Evolutionary conservation across 2,113 vertebrate genomes (phyloP).

Genomic region (Colius striatus): DNA sequence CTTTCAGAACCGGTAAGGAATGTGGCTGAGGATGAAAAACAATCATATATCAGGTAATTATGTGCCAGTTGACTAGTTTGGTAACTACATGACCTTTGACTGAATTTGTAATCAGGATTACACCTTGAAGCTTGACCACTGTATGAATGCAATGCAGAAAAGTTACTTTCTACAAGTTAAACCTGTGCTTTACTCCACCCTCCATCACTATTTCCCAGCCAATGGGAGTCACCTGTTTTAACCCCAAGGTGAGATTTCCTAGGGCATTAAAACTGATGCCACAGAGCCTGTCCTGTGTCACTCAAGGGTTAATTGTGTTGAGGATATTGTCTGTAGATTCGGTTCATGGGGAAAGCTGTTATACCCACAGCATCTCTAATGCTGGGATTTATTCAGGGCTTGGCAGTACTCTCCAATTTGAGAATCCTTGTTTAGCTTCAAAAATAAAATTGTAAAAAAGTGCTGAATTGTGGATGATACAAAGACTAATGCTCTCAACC

Average conservation of each 20-base stretch:
- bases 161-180: not conserved
- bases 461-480: not conserved
- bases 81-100: not conserved
- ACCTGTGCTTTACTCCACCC: not conserved
- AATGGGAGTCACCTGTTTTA: not conserved
- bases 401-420: conserved; percentile 36
- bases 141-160: not conserved
- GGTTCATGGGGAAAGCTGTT: conserved; percentile 7
- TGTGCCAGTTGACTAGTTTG: not conserved
- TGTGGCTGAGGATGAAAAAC: not conserved
- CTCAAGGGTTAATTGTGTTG: not conserved
- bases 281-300: not conserved
- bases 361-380: conserved; percentile 19
- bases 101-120: not conserved
- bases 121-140: not conserved
- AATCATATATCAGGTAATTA: not conserved
- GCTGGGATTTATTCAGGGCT: conserved; percentile 22
- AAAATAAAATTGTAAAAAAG: not conserved
- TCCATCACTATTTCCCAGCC: not conserved
- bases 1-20: not conserved
- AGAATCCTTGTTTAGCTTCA: conserved; percentile 28
- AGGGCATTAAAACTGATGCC: not conserved
- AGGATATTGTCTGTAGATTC: not conserved
- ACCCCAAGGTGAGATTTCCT: not conserved
- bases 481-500: not conserved